Evolutionary conservation across 2,797 vertebrate genomes (phyloP), one percentile per base, ranked within the genome.

Genomic region (Limosa lapponica): DNA sequence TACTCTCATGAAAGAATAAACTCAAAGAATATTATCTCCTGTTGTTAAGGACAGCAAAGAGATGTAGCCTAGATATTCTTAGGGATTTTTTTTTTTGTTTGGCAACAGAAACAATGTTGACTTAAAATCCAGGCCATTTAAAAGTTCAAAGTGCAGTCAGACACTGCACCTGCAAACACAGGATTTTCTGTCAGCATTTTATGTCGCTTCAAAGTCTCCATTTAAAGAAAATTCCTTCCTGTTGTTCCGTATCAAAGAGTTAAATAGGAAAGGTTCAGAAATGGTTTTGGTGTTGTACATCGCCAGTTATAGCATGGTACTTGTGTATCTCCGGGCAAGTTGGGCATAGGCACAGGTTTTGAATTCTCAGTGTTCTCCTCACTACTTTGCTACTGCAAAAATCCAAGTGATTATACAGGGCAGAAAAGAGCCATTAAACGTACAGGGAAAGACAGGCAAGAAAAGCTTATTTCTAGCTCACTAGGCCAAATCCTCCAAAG

Each of bases 81-180:
- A 25, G 24, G 44, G 23, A 2, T 4, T 3, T 59, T 34, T 22
- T 55, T 36, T 46, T 54, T 36, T 34, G 16, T 28, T 67, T 81
- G 48, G 49, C 66, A 74, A 79, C 48, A 75, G 43, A 28, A 74
- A 73, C 8, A 5, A 2, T 41, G 28, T 28, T 75, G 74, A 61
- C 87, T 88, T 90, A 70, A 93, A 93, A 78, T 51, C 44, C 41
- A 79, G 51, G 58, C 55, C 39, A 59, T 39, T 81, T 80, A 71
- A 85, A 75, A 88, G 94, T 84, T 93, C 95, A 89, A 95, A 95
- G 96, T 92, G 81, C 85, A 91, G 48, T n/a, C 66, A 94, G 62
- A 66, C 15, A 48, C 25, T 43, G 66, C 87, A 91, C 85, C 90
- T 95, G 90, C 39, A 88, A 78, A 75, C 64, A 82, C 11, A 11